These are phyloP conservation scores for Halcyon malimbica DNA, from an alignment of 2,113 vertebrate species.

Conservation along the genomic window DNA sequence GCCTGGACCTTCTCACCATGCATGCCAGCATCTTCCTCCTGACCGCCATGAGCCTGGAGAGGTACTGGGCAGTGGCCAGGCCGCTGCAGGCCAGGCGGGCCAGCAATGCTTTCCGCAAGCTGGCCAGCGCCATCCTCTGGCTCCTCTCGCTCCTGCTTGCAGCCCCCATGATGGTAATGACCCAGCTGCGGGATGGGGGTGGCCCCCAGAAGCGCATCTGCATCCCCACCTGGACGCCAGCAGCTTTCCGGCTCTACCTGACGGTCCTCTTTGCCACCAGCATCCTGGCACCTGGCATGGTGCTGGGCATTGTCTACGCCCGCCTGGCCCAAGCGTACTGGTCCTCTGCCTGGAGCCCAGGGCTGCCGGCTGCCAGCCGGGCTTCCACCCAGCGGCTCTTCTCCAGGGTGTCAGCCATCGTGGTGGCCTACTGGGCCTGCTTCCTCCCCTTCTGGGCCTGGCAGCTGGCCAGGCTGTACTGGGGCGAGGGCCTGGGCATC, in stretches of 20 bases:
- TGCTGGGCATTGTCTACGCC: conserved; percentile 76
- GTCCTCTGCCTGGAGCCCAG: not conserved
- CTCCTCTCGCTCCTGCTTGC: conserved; percentile 74
- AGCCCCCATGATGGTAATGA: conserved; percentile 87
- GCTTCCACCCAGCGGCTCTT: conserved; percentile 73
- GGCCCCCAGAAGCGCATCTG: conserved; percentile 80
- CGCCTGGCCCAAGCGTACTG: conserved; percentile 72
- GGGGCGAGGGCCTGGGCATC: conserved; percentile 65
- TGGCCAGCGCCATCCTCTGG: conserved; percentile 76
- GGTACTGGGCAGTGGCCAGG: conserved; percentile 81
- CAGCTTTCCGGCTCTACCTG: conserved; percentile 81
- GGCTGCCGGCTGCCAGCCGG: not conserved
- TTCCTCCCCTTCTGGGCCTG: conserved; percentile 90
- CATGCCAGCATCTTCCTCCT: conserved; percentile 85
- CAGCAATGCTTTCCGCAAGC: conserved; percentile 12
- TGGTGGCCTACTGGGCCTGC: conserved; percentile 85
- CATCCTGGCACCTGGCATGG: conserved; percentile 74
- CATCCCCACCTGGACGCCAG: conserved; percentile 80
- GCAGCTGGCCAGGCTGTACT: conserved; percentile 82
- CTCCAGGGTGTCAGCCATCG: conserved; percentile 80
- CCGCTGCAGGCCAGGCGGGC: conserved; percentile 71
- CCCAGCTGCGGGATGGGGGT: conserved; percentile 72
- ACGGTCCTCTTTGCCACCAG: conserved; percentile 82
- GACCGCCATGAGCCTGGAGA: conserved; percentile 85
- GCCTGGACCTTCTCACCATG: conserved; percentile 89